These are phyloP conservation scores for Kryptolebias ocellatus DNA, from an alignment of 2,797 vertebrate genomes.

Conservation along the genomic window DNA sequence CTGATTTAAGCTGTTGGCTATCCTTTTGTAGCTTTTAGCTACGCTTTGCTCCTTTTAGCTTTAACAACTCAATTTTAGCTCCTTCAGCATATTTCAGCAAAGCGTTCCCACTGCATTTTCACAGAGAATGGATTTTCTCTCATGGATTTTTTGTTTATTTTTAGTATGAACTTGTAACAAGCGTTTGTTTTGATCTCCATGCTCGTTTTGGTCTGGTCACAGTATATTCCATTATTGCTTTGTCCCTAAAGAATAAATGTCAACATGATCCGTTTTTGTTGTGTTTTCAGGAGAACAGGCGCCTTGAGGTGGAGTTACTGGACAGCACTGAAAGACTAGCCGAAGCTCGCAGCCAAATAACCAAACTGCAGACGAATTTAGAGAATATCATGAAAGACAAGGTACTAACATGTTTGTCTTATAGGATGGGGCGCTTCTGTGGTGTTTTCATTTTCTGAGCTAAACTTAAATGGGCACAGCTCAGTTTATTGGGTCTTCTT, in stretches of 20 bases:
- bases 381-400: slow-evolving; percentile 90
- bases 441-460: not conserved
- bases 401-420: slow-evolving; percentile 69
- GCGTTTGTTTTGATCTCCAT: too few species aligned
- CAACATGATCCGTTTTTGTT: not conserved
- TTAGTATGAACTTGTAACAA: too few species aligned
- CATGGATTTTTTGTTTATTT: too few species aligned
- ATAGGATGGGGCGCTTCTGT: not conserved
- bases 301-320: slow-evolving; percentile 89
- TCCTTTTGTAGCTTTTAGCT: too few species aligned
- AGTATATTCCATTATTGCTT: not conserved
- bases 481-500: too few species aligned
- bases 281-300: slow-evolving; percentile 87
- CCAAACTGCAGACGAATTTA: slow-evolving; percentile 89
- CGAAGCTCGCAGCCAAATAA: slow-evolving; percentile 84
- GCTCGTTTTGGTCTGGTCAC: too few species aligned
- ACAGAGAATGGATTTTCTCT: too few species aligned
- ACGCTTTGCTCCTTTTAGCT: too few species aligned
- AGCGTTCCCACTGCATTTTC: too few species aligned
- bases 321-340: slow-evolving; percentile 86
- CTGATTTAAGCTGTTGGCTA: too few species aligned
- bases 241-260: not conserved
- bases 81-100: too few species aligned
- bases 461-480: not conserved
- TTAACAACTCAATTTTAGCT: too few species aligned